Base-by-base conservation (phyloP, 2,113 vertebrate species). In the Arothron firmamentum region DNA sequence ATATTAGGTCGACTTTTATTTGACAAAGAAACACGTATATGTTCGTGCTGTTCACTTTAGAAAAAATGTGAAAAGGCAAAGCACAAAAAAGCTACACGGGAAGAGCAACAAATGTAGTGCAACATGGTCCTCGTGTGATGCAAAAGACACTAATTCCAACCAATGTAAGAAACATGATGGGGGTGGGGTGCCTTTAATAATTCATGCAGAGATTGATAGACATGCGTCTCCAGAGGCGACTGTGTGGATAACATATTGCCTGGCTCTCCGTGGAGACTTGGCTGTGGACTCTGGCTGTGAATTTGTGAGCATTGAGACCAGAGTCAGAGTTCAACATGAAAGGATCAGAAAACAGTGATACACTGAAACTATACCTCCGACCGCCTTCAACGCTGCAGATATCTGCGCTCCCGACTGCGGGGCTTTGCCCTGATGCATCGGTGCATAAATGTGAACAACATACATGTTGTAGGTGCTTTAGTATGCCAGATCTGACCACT, bases 181-280 rank as follows among this genome's bases (percentile, higher is more conserved):
- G 66, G 62, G 69, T 21, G 54, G 54, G 41, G 58, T 66, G 52
- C 28, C 56, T 82, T 83, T 74, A 66, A 82, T 84, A 71, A 82
- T 83, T 80, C 67, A 78, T 80, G 65, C 56, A 62, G 54, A 83
- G 79, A 82, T 75, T 80, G 76, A 86, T 76, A 78, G 71, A 78
- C 78, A 75, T 74, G 46, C 12, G 64, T 84, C 83, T 83, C 73
- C 7, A 52, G 78, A 82, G 77, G 71, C 46, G 0, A 4, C 56
- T 28, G 72, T 52, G 63, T 77, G 50, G 74, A 67, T 70, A 59
- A 66, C 17, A 50, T 67, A 68, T 67, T 72, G 28, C 67, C 47
- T 67, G n/a, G 48, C 56, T 70, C 64, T 74, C 77, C 57, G 1
- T 56, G 6, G 75, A 79, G 66, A 80, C 47, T 52, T n/a, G 43